Evolutionary conservation across 2,888 invertebrate genomes (phyloP), one percentile per base, ranked within the genome.

Genomic region (Mesoligia furuncula): DNA sequence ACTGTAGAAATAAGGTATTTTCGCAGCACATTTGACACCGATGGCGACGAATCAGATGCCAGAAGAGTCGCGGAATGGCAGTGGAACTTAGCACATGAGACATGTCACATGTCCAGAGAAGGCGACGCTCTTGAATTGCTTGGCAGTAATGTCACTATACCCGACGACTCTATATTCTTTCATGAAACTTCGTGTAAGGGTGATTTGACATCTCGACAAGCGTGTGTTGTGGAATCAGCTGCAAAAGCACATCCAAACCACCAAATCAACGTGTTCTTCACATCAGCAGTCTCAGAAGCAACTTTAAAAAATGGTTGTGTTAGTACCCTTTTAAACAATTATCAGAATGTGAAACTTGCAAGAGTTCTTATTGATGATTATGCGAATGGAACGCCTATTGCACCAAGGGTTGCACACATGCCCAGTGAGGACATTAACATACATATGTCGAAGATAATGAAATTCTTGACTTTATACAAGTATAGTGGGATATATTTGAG

Each of bases 171-270:
- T 11, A 80, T 86, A 72, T 87, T 87, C 65, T 87, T 87, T 20
- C 73, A 75, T 11, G 82, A 82, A 31, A 81, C 85, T 1, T 68
- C 85, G 1, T 87, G 87, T 62, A 78, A 31, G 5, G 80, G 80
- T 31, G 80, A 73, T 31, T 69, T 87, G 1, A 74, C 75, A 67
- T 61, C 72, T 13, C 80, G 87, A 15, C 84, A 87, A 65, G 76
- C 79, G 0, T 87, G 87, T 72, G 80, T 36, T 11, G 79, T 87
- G 1, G 87, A 87, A 57, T 84, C 87, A 24, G 87, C 87, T 17
- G 85, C 87, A 13, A 82, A 54, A 68, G 48, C 80, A 0, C 79
- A 87, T 13, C 84, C 84, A 6, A 24, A 67, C 9, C 62, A 69
- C 17, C 79, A 82, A 67, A 82, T 85, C 62, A 67, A 75, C 31